Evolutionary conservation across 92 coral and sea anemone genomes (phyloP).

Genomic region (Montipora capitata): DNA sequence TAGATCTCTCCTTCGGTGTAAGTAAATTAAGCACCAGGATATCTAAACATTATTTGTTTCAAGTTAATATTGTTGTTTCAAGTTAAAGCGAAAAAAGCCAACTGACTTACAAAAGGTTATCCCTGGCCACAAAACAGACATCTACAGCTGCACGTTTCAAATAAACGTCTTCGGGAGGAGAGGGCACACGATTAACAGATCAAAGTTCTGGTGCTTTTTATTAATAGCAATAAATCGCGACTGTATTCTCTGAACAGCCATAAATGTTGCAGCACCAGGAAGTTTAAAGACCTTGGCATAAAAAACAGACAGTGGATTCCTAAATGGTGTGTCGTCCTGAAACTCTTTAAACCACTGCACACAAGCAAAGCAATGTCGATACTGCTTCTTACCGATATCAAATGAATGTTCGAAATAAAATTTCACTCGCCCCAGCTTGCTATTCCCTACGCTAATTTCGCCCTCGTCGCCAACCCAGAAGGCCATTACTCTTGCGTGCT

Average conservation of each 20-base stretch:
- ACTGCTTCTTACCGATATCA: neutral
- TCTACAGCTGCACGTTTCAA: too few species aligned
- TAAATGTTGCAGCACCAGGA: slow-evolving; percentile 9
- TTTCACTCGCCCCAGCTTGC: neutral
- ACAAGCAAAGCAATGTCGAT: slow-evolving; percentile 23
- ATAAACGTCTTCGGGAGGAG: too few species aligned
- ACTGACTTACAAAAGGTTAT: too few species aligned
- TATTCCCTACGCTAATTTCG: neutral
- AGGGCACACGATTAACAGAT: too few species aligned
- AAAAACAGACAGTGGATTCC: slow-evolving; percentile 45
- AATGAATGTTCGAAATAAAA: too few species aligned
- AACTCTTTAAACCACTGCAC: slow-evolving; percentile 28
- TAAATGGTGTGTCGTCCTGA: neutral
- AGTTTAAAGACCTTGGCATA: slow-evolving; percentile 29
- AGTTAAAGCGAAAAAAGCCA: too few species aligned
- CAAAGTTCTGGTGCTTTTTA: too few species aligned
- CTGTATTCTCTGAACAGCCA: slow-evolving; percentile 3
- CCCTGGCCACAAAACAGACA: too few species aligned
- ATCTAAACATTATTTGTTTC: too few species aligned
- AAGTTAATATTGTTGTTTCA: too few species aligned
- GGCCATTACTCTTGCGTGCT: slow-evolving; percentile 49
- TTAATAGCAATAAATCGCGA: neutral
- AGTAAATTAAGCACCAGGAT: too few species aligned
- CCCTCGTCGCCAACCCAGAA: slow-evolving; percentile 22
- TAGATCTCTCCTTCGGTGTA: too few species aligned